phyloP scores from a whole-genome alignment of 2,888 invertebrate species.

The Drosophila pseudotalamancana region DNA sequence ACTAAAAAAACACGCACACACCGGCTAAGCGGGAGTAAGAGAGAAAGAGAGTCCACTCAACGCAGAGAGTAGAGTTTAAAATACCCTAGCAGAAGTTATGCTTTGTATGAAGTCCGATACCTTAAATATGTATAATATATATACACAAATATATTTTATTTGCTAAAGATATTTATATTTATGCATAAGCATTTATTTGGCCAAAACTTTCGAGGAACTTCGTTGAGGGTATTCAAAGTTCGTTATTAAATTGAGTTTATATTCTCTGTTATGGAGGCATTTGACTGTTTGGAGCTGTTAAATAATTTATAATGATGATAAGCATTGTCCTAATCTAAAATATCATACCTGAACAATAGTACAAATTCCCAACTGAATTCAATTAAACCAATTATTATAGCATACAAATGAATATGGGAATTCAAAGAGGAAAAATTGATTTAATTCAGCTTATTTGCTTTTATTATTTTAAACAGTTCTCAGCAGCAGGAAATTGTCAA shows the following conservation, averaged over 20 bases:
- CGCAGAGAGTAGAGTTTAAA: background rate
- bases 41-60: background rate
- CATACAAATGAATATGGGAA: conserved; percentile 25
- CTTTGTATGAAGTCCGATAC: too few relatives aligned
- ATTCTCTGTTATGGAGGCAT: conserved; percentile 25
- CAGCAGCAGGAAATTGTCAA: conserved; percentile 26
- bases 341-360: conserved; percentile 31
- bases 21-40: conserved; percentile 17
- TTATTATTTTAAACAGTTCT: conserved; percentile 11
- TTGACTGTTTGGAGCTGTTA: conserved; percentile 8
- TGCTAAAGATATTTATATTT: too few relatives aligned
- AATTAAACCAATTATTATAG: conserved; percentile 16
- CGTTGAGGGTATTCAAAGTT: background rate
- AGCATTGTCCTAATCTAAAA: conserved; percentile 22
- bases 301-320: conserved; percentile 35
- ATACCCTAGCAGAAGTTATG: background rate
- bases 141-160: too few relatives aligned
- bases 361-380: conserved; percentile 17
- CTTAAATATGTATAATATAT: too few relatives aligned
- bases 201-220: too few relatives aligned
- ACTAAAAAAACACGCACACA: conserved; percentile 3
- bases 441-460: conserved; percentile 4
- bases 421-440: conserved; percentile 4
- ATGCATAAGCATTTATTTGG: background rate
- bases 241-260: background rate